Conservation (phyloP, 2,797 vertebrate genomes). For the Molossus molossus region DNA sequence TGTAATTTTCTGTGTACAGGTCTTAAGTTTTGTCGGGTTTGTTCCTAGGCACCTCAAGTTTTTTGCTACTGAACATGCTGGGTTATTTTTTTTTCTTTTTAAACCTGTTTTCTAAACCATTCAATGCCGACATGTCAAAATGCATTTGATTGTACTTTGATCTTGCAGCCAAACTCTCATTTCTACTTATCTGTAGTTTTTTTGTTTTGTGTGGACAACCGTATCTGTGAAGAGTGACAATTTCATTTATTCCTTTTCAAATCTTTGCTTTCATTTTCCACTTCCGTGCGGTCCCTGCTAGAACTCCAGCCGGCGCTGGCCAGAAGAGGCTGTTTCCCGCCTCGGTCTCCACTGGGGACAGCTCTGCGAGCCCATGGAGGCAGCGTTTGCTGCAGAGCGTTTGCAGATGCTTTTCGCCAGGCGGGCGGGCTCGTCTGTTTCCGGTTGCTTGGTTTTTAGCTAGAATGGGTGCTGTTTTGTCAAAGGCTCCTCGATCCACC, state of each 20-base stretch:
- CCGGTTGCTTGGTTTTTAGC: neutral
- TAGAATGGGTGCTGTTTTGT: neutral
- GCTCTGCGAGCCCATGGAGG: neutral
- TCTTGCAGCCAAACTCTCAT: neutral
- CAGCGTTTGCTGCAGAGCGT: neutral
- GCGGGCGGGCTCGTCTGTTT: neutral
- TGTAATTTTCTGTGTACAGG: neutral
- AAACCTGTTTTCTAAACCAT: conserved; percentile 14
- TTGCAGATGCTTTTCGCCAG: neutral
- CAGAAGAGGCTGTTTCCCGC: neutral
- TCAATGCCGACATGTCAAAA: neutral
- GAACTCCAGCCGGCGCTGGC: neutral
- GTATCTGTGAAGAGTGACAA: neutral
- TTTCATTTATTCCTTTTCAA: neutral
- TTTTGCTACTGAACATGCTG: neutral
- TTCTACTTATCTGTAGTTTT: neutral
- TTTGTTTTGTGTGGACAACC: neutral
- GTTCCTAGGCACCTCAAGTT: neutral
- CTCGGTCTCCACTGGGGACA: no score
- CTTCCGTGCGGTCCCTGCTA: neutral
- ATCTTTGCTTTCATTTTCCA: neutral
- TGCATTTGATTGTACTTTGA: neutral
- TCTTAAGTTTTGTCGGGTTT: conserved; percentile 4
- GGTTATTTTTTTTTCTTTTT: neutral
- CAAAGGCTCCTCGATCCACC: neutral